Conservation (phyloP, 1,140 invertebrate genomes). For the Potamilus streckersoni region DNA sequence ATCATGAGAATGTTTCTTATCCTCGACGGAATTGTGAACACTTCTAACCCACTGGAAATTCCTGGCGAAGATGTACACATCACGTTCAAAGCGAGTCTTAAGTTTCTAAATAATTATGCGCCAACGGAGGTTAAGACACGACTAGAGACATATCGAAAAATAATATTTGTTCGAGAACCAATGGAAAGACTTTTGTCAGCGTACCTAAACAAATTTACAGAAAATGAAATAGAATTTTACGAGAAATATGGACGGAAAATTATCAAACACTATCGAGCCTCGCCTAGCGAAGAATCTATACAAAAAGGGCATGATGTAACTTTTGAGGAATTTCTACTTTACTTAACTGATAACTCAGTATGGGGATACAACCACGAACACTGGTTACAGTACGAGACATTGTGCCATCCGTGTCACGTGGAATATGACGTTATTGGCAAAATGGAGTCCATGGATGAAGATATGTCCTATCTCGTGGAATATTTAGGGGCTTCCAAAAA, state of each 20-base stretch:
- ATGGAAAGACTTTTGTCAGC: conserved; percentile 91
- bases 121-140: conserved; percentile 72
- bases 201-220: conserved; percentile 89
- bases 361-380: conserved; percentile 80
- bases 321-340: conserved; percentile 88
- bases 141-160: conserved; percentile 80
- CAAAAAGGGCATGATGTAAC: conserved; percentile 84
- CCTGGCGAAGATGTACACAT: conserved; percentile 54
- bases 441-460: conserved; percentile 83
- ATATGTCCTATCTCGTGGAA: conserved; percentile 66
- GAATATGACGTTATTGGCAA: conserved; percentile 92
- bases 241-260: conserved; percentile 86
- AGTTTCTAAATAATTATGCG: conserved; percentile 71
- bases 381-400: conserved; percentile 84
- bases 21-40: conserved; percentile 73
- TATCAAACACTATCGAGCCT: conserved; percentile 72
- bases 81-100: conserved; percentile 41
- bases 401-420: conserved; percentile 90
- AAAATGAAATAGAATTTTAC: conserved; percentile 78
- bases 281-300: conserved; percentile 79
- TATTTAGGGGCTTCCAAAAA: conserved; percentile 36
- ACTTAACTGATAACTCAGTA: conserved; percentile 77
- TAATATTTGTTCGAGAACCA: conserved; percentile 91
- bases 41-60: conserved; percentile 46
- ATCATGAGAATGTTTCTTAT: conserved; percentile 93